Evolutionary conservation across 2,888 invertebrate species (phyloP), one percentile per base, ranked within the genome.

Genomic region (Elmis aenea): DNA sequence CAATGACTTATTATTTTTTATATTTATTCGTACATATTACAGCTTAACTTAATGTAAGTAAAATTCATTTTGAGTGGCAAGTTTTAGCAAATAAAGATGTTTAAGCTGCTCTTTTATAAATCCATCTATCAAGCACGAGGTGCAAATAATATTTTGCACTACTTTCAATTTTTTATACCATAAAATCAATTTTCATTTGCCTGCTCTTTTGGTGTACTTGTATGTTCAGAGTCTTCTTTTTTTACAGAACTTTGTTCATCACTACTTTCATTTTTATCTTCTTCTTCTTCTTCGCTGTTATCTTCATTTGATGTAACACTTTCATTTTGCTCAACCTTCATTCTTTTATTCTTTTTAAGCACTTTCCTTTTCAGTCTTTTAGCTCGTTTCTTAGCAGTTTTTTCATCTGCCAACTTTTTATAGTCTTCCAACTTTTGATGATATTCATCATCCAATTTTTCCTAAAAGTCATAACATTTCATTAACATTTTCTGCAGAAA

Each of bases 381-480:
- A 0, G 86, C 86, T 51, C 96, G 74, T 63, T 92, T 95, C 60
- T 94, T 96, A 0, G 90, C 89, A 3, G 94, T 94, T 60, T 75
- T 79, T 55, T 84, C 81, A 49, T 90, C 91, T 5, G 88, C 83
- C 52, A 67, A 67, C 55, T 61, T 73, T 51, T 69, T 73, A 62
- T 91, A 90, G 51, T 84, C 79, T 63, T 86, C 85, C 20, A 95
- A 66, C 69, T 85, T 90, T 23, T 70, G 63, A 48, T 84, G 83
- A 67, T 87, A 96, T 34, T 85, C 88, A 3, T 83, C 82, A 65
- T 95, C 90, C 31, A 85, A 66, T 43, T 82, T 77, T 66, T 95
- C 93, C 82, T 90, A 58, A 9, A 69, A 63, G 39, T 35, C n/a
- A n/a, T n/a, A 11, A 13, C 5, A 5, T 27, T 6, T 13, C 25